Conservation (phyloP, 2,888 invertebrate genomes). For the Alcis repandata region DNA sequence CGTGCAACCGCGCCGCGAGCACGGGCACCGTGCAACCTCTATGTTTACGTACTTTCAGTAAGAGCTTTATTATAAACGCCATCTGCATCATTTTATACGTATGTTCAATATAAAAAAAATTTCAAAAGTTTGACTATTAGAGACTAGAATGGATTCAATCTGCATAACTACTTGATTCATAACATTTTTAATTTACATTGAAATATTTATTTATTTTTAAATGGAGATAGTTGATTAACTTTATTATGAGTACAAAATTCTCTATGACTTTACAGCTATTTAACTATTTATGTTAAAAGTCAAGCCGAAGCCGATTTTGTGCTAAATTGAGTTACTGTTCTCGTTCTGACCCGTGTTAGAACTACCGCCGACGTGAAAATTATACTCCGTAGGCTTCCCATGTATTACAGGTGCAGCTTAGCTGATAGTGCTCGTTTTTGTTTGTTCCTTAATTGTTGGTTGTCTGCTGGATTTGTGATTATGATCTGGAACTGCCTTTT, state of each 20-base stretch:
- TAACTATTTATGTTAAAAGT: too few species aligned
- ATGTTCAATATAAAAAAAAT: too few species aligned
- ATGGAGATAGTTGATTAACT: too few species aligned
- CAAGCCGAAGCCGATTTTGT: not conserved
- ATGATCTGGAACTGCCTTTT: constrained; percentile 8
- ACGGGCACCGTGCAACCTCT: constrained; percentile 31
- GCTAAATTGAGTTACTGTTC: constrained; percentile 20
- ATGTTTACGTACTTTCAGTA: constrained; percentile 20
- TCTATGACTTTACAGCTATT: too few species aligned
- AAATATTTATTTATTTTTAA: too few species aligned
- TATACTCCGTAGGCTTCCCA: constrained; percentile 29
- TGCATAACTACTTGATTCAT: too few species aligned
- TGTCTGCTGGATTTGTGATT: constrained; percentile 22
- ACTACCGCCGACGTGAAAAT: constrained; percentile 34
- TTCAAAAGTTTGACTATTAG: too few species aligned
- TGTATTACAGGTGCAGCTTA: constrained; percentile 31
- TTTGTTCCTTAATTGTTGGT: constrained; percentile 36
- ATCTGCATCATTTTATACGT: too few species aligned
- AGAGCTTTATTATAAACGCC: constrained; percentile 3
- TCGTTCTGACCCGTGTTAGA: not conserved
- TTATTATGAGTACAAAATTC: too few species aligned
- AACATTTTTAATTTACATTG: too few species aligned
- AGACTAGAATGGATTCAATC: too few species aligned
- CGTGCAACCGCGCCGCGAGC: constrained; percentile 49
- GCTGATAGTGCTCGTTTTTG: constrained; percentile 34